Percentiles rank a stretch among this genome's conserved stretches.
Conservation (phyloP, 2,113 vertebrate species). For the Mandrillus leucophaeus region DNA sequence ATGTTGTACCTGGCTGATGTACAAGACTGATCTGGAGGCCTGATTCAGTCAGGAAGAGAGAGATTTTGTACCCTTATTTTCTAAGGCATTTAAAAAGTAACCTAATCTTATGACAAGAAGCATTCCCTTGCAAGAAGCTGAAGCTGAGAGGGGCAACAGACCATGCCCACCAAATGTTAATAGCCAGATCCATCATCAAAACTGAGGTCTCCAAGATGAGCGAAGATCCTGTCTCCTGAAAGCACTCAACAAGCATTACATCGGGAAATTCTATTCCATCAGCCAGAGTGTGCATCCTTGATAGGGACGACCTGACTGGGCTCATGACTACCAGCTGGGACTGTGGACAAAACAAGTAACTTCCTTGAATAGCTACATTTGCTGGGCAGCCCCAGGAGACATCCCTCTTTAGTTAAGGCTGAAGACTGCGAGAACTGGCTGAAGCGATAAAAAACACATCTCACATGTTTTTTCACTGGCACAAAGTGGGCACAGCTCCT, state of each 20-base stretch:
- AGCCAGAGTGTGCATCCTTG: background rate
- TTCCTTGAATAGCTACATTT: background rate
- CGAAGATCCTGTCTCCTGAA: background rate
- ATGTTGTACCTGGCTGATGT: background rate
- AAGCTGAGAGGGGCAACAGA: background rate
- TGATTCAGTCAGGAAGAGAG: background rate
- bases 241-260: background rate
- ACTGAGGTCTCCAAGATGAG: background rate
- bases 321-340: background rate
- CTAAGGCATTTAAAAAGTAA: background rate
- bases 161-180: background rate
- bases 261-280: background rate
- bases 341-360: background rate
- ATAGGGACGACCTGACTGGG: background rate
- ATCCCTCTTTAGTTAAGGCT: background rate
- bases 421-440: background rate
- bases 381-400: background rate
- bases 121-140: background rate
- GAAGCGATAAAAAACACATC: background rate
- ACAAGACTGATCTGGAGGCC: background rate
- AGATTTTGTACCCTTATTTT: background rate
- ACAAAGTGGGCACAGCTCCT: background rate
- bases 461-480: no score
- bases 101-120: background rate
- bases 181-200: background rate